Conservation (phyloP, 1,140 invertebrate species). For the Glossosoma conforme region DNA sequence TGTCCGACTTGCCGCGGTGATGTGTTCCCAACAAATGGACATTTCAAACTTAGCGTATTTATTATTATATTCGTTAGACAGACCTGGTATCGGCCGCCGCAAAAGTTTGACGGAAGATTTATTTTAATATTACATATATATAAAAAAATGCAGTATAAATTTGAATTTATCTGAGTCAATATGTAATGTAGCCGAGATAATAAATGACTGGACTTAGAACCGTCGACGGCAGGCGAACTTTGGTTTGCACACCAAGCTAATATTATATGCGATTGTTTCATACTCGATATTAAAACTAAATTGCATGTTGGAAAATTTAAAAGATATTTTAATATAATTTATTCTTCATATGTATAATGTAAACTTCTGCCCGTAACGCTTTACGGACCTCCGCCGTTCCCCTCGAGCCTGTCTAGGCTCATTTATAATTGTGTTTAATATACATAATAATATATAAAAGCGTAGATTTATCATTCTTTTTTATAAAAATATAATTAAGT, state of each 20-base stretch:
- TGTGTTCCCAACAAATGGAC: conserved; percentile 23
- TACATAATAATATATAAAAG: too few species aligned
- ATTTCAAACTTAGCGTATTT: conserved; percentile 23
- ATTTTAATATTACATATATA: too few species aligned
- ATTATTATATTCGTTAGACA: conserved; percentile 8
- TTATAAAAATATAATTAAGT: conserved; percentile 29
- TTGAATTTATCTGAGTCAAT: too few species aligned
- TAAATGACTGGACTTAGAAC: conserved; percentile 30
- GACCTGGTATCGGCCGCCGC: conserved; percentile 12
- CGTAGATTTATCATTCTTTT: conserved; percentile 15
- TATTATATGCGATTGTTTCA: conserved; percentile 29
- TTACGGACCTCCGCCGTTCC: background rate
- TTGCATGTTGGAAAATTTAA: conserved; percentile 29
- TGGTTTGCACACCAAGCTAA: conserved; percentile 29
- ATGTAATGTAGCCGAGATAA: conserved; percentile 29
- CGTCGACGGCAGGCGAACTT: conserved; percentile 27
- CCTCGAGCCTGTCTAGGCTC: too few species aligned
- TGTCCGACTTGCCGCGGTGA: conserved; percentile 11
- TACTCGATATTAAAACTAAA: conserved; percentile 28
- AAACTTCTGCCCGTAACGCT: background rate
- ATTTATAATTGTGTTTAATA: too few species aligned
- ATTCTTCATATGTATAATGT: conserved; percentile 15
- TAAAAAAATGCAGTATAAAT: too few species aligned
- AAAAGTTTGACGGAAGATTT: conserved; percentile 23
- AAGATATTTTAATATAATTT: conserved; percentile 24